These are phyloP conservation scores for Notiomystis cincta DNA, from an alignment of 2,113 vertebrate species.

Conservation along the genomic window DNA sequence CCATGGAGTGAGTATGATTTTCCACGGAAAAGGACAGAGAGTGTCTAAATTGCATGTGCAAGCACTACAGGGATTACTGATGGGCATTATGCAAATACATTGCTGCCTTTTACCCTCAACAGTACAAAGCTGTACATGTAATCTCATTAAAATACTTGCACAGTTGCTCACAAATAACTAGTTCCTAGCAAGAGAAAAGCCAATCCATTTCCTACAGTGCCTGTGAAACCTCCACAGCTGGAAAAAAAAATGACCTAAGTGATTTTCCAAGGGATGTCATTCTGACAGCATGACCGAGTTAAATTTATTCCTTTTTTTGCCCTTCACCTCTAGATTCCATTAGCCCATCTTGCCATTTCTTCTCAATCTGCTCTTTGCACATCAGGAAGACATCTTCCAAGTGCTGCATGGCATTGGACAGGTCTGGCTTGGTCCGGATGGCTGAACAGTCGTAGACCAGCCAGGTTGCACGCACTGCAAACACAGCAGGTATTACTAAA, in stretches of 20 bases:
- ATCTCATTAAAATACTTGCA: background rate
- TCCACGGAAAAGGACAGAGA: background rate
- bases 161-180: background rate
- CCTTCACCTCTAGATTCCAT: slow-evolving; percentile 27
- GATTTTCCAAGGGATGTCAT: background rate
- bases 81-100: background rate
- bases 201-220: background rate
- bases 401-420: slow-evolving; percentile 59
- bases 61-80: background rate
- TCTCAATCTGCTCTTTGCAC: slow-evolving; percentile 77
- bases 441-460: slow-evolving; percentile 82
- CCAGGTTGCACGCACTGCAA: slow-evolving; percentile 80
- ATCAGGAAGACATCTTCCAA: slow-evolving; percentile 71
- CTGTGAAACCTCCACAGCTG: background rate
- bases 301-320: background rate
- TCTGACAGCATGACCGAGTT: background rate
- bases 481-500: background rate
- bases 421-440: slow-evolving; percentile 74
- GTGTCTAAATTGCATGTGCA: background rate
- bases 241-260: background rate
- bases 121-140: background rate
- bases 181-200: background rate
- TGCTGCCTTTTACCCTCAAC: background rate
- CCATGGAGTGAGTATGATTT: background rate
- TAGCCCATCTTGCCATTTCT: slow-evolving; percentile 62